phyloP scores from a whole-genome alignment of 2,113 vertebrate genomes.

The Rattus norvegicus region GRCr8 NC_086032.1:13702501-13703000 shows the following conservation, averaged over 20 bases:
- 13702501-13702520: slow-evolving; percentile 22
- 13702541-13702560: slow-evolving; percentile 36
- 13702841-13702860: slow-evolving; percentile 8
- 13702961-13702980: slow-evolving; percentile 24
- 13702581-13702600: not conserved
- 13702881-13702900: not conserved
- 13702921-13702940: not conserved
- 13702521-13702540: slow-evolving; percentile 10
- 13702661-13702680: not conserved
- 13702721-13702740: not conserved
- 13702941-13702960: slow-evolving; percentile 48
- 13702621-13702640: slow-evolving; percentile 3
- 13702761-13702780: not conserved
- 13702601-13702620: not conserved
- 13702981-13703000: slow-evolving; percentile 40
- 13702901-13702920: not conserved
- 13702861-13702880: slow-evolving; percentile 9
- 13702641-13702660: not conserved
- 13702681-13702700: slow-evolving; percentile 25
- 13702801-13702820: not conserved
- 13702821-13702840: not conserved
- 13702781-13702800: not conserved
- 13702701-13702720: not conserved
- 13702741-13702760: not conserved
- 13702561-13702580: slow-evolving; percentile 49